A percentile compares a stretch with the other conserved stretches of the same genome.
phyloP scores from a whole-genome alignment of 2,797 vertebrate species.

The Xiphophorus birchmanni region DNA sequence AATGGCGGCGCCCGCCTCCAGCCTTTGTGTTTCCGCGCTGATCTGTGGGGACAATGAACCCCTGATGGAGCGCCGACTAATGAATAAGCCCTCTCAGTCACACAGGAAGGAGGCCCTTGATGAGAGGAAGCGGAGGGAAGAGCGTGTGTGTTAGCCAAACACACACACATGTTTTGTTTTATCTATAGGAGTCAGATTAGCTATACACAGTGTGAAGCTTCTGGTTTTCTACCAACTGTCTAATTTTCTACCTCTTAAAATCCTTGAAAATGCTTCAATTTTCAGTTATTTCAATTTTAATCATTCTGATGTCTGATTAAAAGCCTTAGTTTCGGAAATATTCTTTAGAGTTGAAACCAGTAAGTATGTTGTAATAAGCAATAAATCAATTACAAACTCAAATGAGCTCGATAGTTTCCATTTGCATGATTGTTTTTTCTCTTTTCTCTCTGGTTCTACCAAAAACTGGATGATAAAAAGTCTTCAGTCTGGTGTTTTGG shows the following conservation, averaged over 20 bases:
- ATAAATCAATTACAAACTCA: no score
- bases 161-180: constrained; percentile 38
- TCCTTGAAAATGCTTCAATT: no score
- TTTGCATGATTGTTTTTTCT: no score
- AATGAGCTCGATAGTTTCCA: no score
- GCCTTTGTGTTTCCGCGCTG: constrained; percentile 71
- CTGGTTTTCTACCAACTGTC: constrained; percentile 8
- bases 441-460: no score
- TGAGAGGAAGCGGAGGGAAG: constrained; percentile 73
- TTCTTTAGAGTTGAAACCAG: no score
- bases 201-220: neutral
- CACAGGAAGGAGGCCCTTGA: constrained; percentile 77
- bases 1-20: constrained; percentile 72
- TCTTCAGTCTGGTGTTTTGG: no score
- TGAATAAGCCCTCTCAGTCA: constrained; percentile 77
- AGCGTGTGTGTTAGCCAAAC: constrained; percentile 62
- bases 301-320: no score
- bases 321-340: no score
- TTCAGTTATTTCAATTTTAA: no score
- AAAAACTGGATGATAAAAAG: no score
- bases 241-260: constrained; percentile 9
- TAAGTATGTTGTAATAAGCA: no score
- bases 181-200: constrained; percentile 7
- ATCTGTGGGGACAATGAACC: constrained; percentile 77
- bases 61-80: constrained; percentile 72